Evolutionary conservation across 1,140 invertebrate species (phyloP), one percentile per base, ranked within the genome.

Genomic region (Scylla paramamosain): DNA sequence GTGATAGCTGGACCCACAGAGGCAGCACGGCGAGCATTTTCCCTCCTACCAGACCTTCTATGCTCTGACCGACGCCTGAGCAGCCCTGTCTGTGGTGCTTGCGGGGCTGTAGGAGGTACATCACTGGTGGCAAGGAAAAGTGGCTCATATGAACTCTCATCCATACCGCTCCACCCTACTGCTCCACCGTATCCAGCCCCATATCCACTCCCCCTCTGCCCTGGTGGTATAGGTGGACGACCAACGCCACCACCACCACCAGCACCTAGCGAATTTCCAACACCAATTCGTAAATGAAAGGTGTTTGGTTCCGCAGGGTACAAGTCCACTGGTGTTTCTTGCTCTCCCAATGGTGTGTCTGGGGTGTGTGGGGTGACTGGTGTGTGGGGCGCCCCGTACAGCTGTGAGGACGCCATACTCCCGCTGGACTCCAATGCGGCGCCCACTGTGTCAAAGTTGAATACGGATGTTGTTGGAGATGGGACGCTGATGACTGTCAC

Each of bases 401-500:
- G 91, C 94, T 95, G 91, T 4, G 94, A 95, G 94, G 84, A 84
- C 20, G 96, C 95, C 77, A 96, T 91, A 25, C 82, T 88, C 7
- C 95, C 96, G 86, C 96, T 96, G 67, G 95, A 95, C 91, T 96
- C 96, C 91, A 96, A 45, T 1, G 92, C 96, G 12, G 95, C 96
- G 0, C 95, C 95, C 0, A 96, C 94, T 14, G 82, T 94, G n/a
- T 96, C 96, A 45, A 96, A 96, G 91, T 52, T 95, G 95, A 96
- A 96, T 7, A 96, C 95, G 46, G 95, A 89, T 7, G 92, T 83
- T 0, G 93, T 25, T 1, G 90, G 91, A 4, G 93, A 94, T 0
- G 96, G 91, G 0, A 96, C 96, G 84, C 77, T 96, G 83, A 96
- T 96, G 20, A 96, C 96, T 3, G 95, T 96, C 52, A 96, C 96